Conservation (phyloP, 1,140 invertebrate species). For the Lerema accius region DNA sequence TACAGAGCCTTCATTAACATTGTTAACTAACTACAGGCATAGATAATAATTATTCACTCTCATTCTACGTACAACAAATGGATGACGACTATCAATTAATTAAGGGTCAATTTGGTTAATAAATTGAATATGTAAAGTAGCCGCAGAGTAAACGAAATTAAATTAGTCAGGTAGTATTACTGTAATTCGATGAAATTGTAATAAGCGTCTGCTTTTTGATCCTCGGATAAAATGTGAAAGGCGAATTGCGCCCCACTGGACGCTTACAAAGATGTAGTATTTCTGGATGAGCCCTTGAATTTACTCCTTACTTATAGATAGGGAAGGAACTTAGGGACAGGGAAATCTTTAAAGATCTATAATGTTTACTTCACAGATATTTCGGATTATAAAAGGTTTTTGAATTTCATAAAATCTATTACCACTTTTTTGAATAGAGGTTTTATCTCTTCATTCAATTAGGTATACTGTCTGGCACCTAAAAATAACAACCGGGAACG, state of each 20-base stretch:
- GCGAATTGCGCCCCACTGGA: slow-evolving; percentile 56
- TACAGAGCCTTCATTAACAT: no score
- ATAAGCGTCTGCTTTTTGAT: slow-evolving; percentile 68
- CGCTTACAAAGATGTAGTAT: slow-evolving; percentile 38
- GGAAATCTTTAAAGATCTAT: no score
- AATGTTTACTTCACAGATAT: no score
- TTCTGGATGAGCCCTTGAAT: slow-evolving; percentile 49
- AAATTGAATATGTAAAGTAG: slow-evolving; percentile 50
- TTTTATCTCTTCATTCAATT: no score
- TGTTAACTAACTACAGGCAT: no score
- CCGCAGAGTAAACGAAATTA: slow-evolving; percentile 54
- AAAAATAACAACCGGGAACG: no score
- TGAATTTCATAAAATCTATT: no score
- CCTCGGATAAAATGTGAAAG: slow-evolving; percentile 61
- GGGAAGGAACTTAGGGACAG: no score
- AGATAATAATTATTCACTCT: background rate
- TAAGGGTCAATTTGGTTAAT: slow-evolving; percentile 49
- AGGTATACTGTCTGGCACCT: no score
- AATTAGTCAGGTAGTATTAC: slow-evolving; percentile 59
- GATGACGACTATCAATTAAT: slow-evolving; percentile 29
- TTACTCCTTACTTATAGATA: no score
- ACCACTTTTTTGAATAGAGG: no score
- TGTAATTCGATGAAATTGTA: slow-evolving; percentile 68
- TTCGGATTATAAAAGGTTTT: no score
- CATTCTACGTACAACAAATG: slow-evolving; percentile 20